These are phyloP conservation scores for Pogonocichla stellata DNA, from an alignment of 2,113 vertebrate species.

Conservation along the genomic window DNA sequence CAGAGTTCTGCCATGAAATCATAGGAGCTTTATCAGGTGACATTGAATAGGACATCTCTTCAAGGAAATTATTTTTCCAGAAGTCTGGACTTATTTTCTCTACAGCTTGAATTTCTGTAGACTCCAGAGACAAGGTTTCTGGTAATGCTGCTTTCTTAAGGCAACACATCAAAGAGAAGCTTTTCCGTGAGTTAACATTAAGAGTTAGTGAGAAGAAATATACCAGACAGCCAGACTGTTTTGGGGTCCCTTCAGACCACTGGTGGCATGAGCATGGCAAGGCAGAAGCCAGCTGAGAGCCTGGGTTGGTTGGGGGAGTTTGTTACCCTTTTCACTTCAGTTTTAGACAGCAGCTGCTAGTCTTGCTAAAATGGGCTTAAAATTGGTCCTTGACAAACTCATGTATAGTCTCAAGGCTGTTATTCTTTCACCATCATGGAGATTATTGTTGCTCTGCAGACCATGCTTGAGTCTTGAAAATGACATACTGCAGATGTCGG, in stretches of 20 bases:
- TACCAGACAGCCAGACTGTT: neutral
- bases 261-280: neutral
- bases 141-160: neutral
- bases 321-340: neutral
- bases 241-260: neutral
- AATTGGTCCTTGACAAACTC: constrained; percentile 38
- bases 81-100: neutral
- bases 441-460: constrained; percentile 40
- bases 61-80: neutral
- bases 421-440: constrained; percentile 32
- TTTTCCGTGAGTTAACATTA: constrained; percentile 9
- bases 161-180: neutral
- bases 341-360: neutral
- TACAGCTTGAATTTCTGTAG: neutral
- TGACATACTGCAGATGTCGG: neutral
- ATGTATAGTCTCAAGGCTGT: neutral
- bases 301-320: neutral
- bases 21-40: neutral
- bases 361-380: constrained; percentile 28
- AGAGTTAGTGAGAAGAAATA: neutral
- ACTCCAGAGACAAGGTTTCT: neutral
- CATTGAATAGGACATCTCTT: neutral
- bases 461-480: constrained; percentile 38
- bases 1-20: neutral
- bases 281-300: neutral